Evolutionary conservation across 2,888 invertebrate genomes (phyloP), one percentile per base, ranked within the genome.

Genomic region (Eulithis prunata): DNA sequence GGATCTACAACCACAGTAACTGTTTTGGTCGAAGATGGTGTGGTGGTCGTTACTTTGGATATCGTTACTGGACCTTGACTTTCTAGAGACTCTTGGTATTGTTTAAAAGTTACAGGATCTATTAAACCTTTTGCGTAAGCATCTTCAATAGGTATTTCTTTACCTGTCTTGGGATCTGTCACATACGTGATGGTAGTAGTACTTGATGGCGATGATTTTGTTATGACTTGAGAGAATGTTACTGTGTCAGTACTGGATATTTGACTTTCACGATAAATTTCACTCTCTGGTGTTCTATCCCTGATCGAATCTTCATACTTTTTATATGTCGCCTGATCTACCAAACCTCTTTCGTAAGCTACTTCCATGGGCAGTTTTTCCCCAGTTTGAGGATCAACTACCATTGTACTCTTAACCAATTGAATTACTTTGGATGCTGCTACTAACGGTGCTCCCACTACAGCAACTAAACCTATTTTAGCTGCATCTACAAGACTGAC

Each of bases 301-400:
- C 88, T 83, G 51, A 89, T 80, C 7, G 94, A 93, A 55, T 92
- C 91, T 73, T 94, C 93, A 69, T 94, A 92, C 75, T 91, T 93
- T 72, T 89, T 89, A 66, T 91, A 93, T 10, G 94, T 94, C 66
- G 92, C 80, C 62, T 89, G 79, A 78, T 94, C 96, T 64, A 98
- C 96, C 66, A 96, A 86, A 7, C 97, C 97, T 68, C 95, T 94
- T 81, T 96, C 95, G 73, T 97, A 95, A 3, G 98, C 98, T 59
- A 96, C 96, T 85, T 97, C 96, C 75, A 97, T 94, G 1, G 97
- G 96, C 72, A 97, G 93, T 80, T 95, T 95, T 81, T 97, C 95
- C 3, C 97, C 97, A 0, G 97, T 96, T 75, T 94, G 95, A 0
- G 98, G 97, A 86, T 98, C 97, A 62, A 95, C 91, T 12, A 96